phyloP scores from a whole-genome alignment of 2,888 invertebrate genomes.

The Eristalis tenax region DNA sequence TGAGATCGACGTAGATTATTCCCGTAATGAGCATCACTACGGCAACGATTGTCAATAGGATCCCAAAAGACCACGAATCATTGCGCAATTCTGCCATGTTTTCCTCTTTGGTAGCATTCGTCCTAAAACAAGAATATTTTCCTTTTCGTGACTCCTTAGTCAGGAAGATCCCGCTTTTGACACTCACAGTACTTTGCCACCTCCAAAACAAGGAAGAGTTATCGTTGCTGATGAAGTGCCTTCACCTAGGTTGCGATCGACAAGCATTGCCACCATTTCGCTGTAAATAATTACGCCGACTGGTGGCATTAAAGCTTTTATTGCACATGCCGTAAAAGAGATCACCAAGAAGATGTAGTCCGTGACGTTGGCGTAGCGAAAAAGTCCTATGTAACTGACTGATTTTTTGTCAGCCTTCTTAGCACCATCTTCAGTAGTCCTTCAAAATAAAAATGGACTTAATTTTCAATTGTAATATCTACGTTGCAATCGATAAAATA shows the following conservation, averaged over 20 bases:
- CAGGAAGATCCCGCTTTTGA: not conserved
- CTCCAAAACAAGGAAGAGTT: slow-evolving; percentile 84
- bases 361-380: slow-evolving; percentile 84
- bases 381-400: slow-evolving; percentile 77
- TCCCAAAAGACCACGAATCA: slow-evolving; percentile 85
- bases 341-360: slow-evolving; percentile 83
- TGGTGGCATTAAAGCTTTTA: slow-evolving; percentile 85
- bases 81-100: slow-evolving; percentile 84
- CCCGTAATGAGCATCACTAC: slow-evolving; percentile 84
- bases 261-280: slow-evolving; percentile 86
- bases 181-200: slow-evolving; percentile 83
- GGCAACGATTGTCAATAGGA: slow-evolving; percentile 83
- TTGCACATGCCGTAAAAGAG: slow-evolving; percentile 83
- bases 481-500: too few relatives aligned
- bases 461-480: too few relatives aligned
- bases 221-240: slow-evolving; percentile 84
- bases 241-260: slow-evolving; percentile 84
- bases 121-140: slow-evolving; percentile 75
- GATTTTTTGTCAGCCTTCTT: slow-evolving; percentile 27
- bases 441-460: not conserved
- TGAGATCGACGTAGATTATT: slow-evolving; percentile 84
- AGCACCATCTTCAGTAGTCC: slow-evolving; percentile 51
- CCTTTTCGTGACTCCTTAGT: too few relatives aligned
- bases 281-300: slow-evolving; percentile 87
- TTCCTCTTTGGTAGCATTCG: slow-evolving; percentile 83